Evolutionary conservation across 2,888 invertebrate genomes (phyloP), one percentile per base, ranked within the genome.

Genomic region (Drosophila pseudotakahashii): DNA sequence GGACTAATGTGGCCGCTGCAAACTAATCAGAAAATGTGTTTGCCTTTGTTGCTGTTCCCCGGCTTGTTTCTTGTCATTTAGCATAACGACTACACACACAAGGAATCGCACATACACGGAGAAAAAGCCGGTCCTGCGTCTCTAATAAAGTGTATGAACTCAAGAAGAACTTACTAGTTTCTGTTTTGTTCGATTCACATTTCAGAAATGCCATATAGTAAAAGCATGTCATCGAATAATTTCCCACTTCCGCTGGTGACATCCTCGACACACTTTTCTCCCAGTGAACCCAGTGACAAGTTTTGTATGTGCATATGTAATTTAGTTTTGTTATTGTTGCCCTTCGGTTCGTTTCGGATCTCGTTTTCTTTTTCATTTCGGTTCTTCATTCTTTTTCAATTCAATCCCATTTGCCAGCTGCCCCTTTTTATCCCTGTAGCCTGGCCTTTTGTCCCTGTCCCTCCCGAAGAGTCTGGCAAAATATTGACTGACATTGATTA

Each of bases 251-350:
- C 19, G 19, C 19, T 2, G 1, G 19, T 19, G 19, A 19, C 19
- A 19, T 19, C 19, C 26, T 6, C 7, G n/a, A 23, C 3, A 23
- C 2, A 26, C 0, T 26, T 62, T 62, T 61, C 6, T 61, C 14
- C 34, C 32, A 16, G 23, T 45, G 53, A 10, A 45, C 10, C 16
- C 34, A 47, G 30, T 69, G 54, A 72, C 34, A 57, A 76, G 73
- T 83, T 78, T 78, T 81, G 88, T n/a, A n/a, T 84, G 75, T 87
- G 82, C 82, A 82, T 85, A 84, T 81, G 85, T 82, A 84, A 85
- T 82, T 82, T 79, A 63, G 75, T 63, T 76, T 78, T 80, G 81
- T 78, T 81, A 80, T 81, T 86, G 80, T 75, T 86, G 84, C 64
- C 74, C 60, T 59, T 66, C 67, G 41, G 9, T 61, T 19, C 19